phyloP scores from a whole-genome alignment of 2,797 vertebrate species.

The Emys orbicularis region DNA sequence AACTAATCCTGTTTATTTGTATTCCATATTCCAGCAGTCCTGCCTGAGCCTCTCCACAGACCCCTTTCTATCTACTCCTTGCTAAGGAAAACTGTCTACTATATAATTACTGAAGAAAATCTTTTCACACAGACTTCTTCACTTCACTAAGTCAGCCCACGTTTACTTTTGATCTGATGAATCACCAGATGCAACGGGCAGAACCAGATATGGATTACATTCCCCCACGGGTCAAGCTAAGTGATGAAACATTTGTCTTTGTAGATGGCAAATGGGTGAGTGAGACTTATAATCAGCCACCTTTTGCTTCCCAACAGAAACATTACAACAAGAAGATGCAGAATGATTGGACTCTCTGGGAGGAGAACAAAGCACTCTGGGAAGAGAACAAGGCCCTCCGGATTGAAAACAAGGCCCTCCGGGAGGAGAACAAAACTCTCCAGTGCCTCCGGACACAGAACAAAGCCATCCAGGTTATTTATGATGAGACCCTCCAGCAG shows the following conservation, averaged over 20 bases:
- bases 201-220: slow-evolving; percentile 62
- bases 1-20: neutral
- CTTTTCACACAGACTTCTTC: neutral
- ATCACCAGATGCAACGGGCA: slow-evolving; percentile 8
- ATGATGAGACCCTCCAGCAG: slow-evolving; percentile 53
- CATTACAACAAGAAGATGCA: slow-evolving; percentile 49
- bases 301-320: slow-evolving; percentile 49
- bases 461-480: slow-evolving; percentile 35
- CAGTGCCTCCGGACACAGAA: slow-evolving; percentile 64
- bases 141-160: neutral
- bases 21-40: slow-evolving; percentile 28
- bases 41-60: slow-evolving; percentile 28
- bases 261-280: slow-evolving; percentile 75
- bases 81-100: neutral
- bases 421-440: slow-evolving; percentile 76
- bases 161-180: slow-evolving; percentile 47
- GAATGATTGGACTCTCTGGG: slow-evolving; percentile 70
- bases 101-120: neutral
- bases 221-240: slow-evolving; percentile 51
- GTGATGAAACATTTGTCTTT: slow-evolving; percentile 70
- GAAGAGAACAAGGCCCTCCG: slow-evolving; percentile 73
- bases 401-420: slow-evolving; percentile 68
- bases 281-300: slow-evolving; percentile 54
- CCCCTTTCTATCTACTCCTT: neutral
- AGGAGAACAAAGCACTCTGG: slow-evolving; percentile 75